Percentiles rank a stretch among this genome's conserved stretches.
Conservation (phyloP, 2,113 vertebrate genomes). For the Xerus inauris region DNA sequence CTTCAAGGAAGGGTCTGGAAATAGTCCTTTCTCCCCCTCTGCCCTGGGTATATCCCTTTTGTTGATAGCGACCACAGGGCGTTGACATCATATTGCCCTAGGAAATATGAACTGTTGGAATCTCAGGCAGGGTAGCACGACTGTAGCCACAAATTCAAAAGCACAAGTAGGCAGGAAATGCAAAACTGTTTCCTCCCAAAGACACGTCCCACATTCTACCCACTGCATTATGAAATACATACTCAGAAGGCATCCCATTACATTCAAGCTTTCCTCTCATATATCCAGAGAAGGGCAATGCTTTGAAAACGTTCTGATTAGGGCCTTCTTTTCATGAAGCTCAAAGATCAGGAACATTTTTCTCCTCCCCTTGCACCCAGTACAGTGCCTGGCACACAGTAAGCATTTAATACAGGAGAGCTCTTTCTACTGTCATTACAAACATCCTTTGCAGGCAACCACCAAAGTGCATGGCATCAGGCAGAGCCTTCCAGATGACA, state of each 20-base stretch:
- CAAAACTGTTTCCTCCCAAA: slow-evolving; percentile 64
- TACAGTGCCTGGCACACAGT: background rate
- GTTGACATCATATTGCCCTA: slow-evolving; percentile 19
- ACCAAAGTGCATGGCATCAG: background rate
- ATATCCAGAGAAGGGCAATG: background rate
- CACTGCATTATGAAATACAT: background rate
- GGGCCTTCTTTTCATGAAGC: background rate
- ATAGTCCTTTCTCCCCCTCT: background rate
- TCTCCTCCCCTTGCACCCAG: background rate
- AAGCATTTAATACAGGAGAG: background rate
- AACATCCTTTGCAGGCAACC: background rate
- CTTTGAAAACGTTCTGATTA: background rate
- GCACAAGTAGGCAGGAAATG: slow-evolving; percentile 67
- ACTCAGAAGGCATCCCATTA: slow-evolving; percentile 19
- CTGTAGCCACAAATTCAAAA: slow-evolving; percentile 56
- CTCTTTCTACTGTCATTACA: background rate
- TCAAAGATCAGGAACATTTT: background rate
- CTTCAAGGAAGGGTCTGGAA: slow-evolving; percentile 60
- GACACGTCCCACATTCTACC: slow-evolving; percentile 10
- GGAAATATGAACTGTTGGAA: slow-evolving; percentile 56
- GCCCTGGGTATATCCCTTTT: background rate
- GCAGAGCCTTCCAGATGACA: background rate
- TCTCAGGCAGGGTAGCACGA: background rate
- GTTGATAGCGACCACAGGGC: background rate
- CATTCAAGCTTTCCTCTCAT: slow-evolving; percentile 11